phyloP scores from a whole-genome alignment of 2,888 invertebrate species.

The Leptopterna dolabrata region DNA sequence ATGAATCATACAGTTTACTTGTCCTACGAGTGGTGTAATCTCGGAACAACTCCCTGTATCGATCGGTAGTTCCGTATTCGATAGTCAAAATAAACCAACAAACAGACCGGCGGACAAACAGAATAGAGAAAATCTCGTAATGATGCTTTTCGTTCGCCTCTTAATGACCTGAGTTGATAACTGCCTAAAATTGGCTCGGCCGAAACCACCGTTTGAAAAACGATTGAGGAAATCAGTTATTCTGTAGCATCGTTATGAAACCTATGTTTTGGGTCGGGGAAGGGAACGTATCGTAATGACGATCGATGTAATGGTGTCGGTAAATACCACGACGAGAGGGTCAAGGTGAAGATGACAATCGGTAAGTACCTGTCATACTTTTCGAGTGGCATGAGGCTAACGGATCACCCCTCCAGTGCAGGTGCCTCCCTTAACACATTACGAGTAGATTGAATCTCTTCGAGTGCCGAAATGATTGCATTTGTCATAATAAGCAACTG shows the following conservation, averaged over 20 bases:
- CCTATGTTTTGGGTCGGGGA: neutral
- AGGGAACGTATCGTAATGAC: neutral
- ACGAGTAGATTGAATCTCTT: neutral
- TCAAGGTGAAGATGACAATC: neutral
- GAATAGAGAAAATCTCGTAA: neutral
- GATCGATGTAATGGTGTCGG: neutral
- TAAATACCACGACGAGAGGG: neutral
- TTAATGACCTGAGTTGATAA: neutral
- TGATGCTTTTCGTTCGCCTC: neutral
- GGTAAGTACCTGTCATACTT: neutral
- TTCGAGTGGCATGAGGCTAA: neutral
- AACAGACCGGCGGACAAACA: slow-evolving; percentile 4
- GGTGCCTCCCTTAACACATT: neutral
- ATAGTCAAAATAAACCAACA: neutral
- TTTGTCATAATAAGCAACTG: neutral
- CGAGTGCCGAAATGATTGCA: neutral
- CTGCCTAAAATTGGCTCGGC: neutral
- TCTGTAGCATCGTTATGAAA: neutral
- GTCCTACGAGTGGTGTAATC: neutral
- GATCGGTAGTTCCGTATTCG: neutral
- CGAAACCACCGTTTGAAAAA: neutral
- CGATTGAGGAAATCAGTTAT: slow-evolving; percentile 2
- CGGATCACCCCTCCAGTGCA: neutral
- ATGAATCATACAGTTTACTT: too few species aligned
- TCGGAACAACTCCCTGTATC: neutral